phyloP scores from a whole-genome alignment of 2,888 invertebrate genomes.

The Stratiomys singularior region DNA sequence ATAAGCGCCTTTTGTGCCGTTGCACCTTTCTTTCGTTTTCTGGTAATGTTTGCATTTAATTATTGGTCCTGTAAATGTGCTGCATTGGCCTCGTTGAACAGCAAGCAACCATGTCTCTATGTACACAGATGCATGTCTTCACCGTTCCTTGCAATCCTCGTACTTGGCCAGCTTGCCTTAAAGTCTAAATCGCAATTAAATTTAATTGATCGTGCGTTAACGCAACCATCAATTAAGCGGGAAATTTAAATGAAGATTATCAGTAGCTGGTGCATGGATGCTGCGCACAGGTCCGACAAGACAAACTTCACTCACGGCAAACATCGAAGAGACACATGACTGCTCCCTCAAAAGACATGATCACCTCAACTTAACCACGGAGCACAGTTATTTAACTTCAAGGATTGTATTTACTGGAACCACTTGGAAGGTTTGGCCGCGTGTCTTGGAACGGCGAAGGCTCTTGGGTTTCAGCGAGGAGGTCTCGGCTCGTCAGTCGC shows the following conservation, averaged over 20 bases:
- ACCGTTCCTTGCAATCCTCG: background rate
- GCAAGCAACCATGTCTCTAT: background rate
- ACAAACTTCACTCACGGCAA: slow-evolving; percentile 19
- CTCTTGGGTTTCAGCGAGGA: background rate
- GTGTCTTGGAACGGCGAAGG: background rate
- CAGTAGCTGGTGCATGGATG: slow-evolving; percentile 29
- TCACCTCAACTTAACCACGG: background rate
- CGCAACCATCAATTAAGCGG: slow-evolving; percentile 37
- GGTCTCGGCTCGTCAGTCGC: background rate
- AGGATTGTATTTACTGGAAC: background rate
- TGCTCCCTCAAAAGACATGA: slow-evolving; percentile 10
- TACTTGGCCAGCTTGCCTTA: background rate
- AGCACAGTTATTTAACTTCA: too few species aligned
- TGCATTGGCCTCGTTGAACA: background rate
- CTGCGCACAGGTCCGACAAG: slow-evolving; percentile 13
- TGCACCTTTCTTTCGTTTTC: slow-evolving; percentile 23
- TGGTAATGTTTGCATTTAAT: slow-evolving; percentile 38
- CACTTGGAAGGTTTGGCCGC: background rate
- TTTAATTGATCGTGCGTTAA: slow-evolving; percentile 42
- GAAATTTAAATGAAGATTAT: slow-evolving; percentile 41
- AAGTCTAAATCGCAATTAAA: slow-evolving; percentile 36
- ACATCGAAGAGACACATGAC: background rate
- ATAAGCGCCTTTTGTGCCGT: slow-evolving; percentile 33
- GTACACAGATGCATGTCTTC: background rate
- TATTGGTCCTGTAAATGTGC: slow-evolving; percentile 12